Base-by-base conservation (phyloP, 2,888 invertebrate genomes). In the Allolobophora icterica region DNA sequence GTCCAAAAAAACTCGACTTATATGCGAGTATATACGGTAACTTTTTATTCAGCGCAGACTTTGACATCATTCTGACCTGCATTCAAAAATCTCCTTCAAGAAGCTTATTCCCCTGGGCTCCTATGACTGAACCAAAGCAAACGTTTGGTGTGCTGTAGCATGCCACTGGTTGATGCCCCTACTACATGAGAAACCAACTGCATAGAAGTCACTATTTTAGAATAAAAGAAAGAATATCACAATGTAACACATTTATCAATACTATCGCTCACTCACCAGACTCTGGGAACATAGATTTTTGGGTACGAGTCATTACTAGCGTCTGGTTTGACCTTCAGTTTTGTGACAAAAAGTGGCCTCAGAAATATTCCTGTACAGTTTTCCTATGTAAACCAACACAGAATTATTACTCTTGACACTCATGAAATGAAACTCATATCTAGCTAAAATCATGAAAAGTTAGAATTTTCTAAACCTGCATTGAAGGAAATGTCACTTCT, bases 321-420 rank as follows among this genome's bases (percentile, higher is more conserved):
- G 0, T 97, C 98, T 0, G 97, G 97, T 84, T 96, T 96, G 30
- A 99, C 96, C 95, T 99, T 98, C 98, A 99, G 98, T 96, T 99
- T 99, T 0, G 99, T 99, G 3, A 99, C 99, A 95, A 98, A 99
- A 15, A 99, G 98, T 92, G 98, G 96, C 89, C 99, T 96, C 97
- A 98, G 97, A 95, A 99, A 99, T 33, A 98, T 97, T 0, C 99
- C 99, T 11, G 98, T 97, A 95, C 98, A 99, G 93, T 98, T 97
- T 94, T 97, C 97, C 92, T 99, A 96, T 96, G 94, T 91, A n/a
- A 92, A 90, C 19, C 40, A 89, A 35, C 89, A 90, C 24, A 89
- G 30, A 35, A 84, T 15, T 11, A 87, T 24, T 21, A 89, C 11
- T 89, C 8, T 89, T 30, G 1, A 89, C 1, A 30, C 8, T n/a